These are phyloP conservation scores for Myripristis jacobus DNA, from an alignment of 2,797 vertebrate species.

Conservation along the genomic window DNA sequence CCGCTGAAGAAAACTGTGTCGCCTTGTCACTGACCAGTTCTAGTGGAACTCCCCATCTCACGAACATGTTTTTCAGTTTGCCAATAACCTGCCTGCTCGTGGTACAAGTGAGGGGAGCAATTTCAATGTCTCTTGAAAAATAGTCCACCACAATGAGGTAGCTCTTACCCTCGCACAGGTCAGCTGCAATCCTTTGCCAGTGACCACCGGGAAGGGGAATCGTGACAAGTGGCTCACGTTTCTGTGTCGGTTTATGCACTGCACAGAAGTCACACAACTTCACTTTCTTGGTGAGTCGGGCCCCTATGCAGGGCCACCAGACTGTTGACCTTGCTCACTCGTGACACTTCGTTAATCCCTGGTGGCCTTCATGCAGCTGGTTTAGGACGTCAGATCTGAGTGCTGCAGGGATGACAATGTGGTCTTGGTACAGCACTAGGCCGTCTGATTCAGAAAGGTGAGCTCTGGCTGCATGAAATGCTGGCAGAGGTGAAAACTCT, in stretches of 20 bases:
- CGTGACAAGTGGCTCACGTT: slow-evolving; percentile 9
- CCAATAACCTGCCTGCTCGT: slow-evolving; percentile 12
- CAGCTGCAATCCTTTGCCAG: slow-evolving; percentile 23
- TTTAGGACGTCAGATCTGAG: neutral
- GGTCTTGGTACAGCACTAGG: slow-evolving; percentile 16
- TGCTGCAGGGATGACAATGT: slow-evolving; percentile 24
- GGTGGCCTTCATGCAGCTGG: slow-evolving; percentile 11
- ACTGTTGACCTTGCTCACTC: slow-evolving; percentile 28
- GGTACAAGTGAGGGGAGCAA: neutral
- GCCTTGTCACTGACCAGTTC: slow-evolving; percentile 15
- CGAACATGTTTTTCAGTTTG: slow-evolving; percentile 33
- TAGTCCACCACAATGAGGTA: slow-evolving; percentile 20
- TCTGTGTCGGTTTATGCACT: slow-evolving; percentile 19
- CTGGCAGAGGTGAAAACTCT: neutral
- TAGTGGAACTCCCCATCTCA: slow-evolving; percentile 15
- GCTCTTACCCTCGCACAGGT: slow-evolving; percentile 10
- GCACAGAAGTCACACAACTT: slow-evolving; percentile 19
- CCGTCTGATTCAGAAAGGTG: slow-evolving; percentile 4
- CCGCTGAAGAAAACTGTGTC: neutral
- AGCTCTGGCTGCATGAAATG: neutral
- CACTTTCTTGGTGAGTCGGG: neutral
- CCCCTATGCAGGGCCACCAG: slow-evolving; percentile 19
- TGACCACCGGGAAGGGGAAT: slow-evolving; percentile 17
- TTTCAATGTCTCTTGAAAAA: slow-evolving; percentile 24
- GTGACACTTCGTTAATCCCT: slow-evolving; percentile 6